A percentile compares a stretch with the other conserved stretches of the same genome.
phyloP scores from a whole-genome alignment of 1,140 invertebrate species.

The Geopemphigus sp. region DNA sequence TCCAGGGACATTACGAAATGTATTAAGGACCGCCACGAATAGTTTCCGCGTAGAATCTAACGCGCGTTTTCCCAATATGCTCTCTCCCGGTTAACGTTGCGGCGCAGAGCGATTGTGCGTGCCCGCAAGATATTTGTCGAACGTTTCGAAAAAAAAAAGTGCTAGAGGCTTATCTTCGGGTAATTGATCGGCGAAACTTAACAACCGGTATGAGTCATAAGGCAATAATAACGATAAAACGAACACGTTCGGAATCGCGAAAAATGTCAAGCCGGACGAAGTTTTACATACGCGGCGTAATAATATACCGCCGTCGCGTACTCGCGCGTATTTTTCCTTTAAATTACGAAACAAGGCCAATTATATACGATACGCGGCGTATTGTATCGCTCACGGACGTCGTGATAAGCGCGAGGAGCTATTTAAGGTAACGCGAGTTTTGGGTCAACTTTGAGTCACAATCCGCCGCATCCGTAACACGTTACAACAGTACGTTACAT shows the following conservation, averaged over 20 bases:
- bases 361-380: neutral
- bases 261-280: neutral
- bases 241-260: neutral
- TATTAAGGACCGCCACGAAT: no score
- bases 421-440: slow-evolving; percentile 25
- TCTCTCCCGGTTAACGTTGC: no score
- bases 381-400: neutral
- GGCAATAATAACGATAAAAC: neutral
- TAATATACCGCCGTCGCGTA: neutral
- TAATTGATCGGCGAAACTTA: neutral
- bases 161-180: neutral
- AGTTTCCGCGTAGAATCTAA: no score
- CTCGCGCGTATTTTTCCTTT: neutral
- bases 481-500: neutral
- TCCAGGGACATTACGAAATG: no score
- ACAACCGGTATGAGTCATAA: neutral
- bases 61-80: no score
- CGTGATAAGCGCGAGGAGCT: slow-evolving; percentile 13
- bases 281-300: neutral
- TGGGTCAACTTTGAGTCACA: neutral
- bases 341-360: neutral
- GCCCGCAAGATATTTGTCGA: neutral
- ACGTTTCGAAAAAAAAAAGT: neutral
- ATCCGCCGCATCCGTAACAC: neutral
- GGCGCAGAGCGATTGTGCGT: no score